These are phyloP conservation scores for Fabriciana adippe DNA, from an alignment of 2,888 invertebrate genomes.

Conservation along the genomic window DNA sequence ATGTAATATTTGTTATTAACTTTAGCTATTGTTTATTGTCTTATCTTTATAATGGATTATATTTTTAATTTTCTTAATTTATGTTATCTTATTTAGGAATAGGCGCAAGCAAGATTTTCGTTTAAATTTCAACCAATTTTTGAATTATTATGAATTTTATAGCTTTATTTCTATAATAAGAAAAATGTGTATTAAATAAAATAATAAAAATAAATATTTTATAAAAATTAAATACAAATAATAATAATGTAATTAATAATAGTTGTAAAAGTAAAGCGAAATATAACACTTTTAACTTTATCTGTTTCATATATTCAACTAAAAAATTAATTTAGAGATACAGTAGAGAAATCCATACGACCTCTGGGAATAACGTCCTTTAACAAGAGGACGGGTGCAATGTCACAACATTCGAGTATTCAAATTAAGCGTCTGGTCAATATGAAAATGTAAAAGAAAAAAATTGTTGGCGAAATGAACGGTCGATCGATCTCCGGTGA, in stretches of 20 bases:
- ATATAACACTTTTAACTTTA: neutral
- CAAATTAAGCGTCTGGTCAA: slow-evolving; percentile 64
- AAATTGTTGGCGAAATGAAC: slow-evolving; percentile 70
- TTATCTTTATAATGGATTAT: too few relatives aligned
- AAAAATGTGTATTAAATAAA: too few relatives aligned
- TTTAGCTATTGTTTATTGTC: too few relatives aligned
- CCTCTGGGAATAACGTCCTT: slow-evolving; percentile 47
- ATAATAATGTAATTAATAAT: neutral
- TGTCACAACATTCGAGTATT: slow-evolving; percentile 51
- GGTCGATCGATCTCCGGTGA: slow-evolving; percentile 79
- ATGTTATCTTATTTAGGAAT: too few relatives aligned
- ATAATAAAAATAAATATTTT: neutral
- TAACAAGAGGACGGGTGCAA: slow-evolving; percentile 50
- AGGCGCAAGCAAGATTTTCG: too few relatives aligned
- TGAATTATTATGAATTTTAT: too few relatives aligned
- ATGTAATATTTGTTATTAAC: too few relatives aligned
- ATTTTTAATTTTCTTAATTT: too few relatives aligned
- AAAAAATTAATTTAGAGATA: slow-evolving; percentile 22
- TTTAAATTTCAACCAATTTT: too few relatives aligned
- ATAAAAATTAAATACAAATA: neutral
- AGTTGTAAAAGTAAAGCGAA: neutral
- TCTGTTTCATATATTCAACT: neutral
- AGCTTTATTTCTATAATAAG: too few relatives aligned
- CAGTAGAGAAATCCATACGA: slow-evolving; percentile 39
- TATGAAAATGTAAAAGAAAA: slow-evolving; percentile 69